Conservation (phyloP, 2,888 invertebrate species). For the Lochmaea crataegi region DNA sequence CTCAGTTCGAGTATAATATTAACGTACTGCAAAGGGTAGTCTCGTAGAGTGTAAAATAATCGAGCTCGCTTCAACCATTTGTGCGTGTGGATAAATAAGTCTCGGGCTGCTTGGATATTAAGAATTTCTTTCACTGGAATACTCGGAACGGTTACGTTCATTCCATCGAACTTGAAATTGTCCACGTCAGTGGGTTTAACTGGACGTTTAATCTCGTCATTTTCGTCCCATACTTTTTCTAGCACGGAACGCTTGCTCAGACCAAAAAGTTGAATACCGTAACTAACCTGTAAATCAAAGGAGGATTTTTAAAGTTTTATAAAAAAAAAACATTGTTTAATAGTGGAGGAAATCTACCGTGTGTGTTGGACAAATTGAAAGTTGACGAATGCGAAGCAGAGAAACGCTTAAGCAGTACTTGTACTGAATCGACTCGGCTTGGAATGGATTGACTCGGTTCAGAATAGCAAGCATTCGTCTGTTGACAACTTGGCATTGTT, state of each 20-base stretch:
- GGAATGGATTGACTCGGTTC: too few relatives aligned
- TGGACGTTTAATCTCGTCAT: slow-evolving; percentile 21
- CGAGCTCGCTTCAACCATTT: slow-evolving; percentile 72
- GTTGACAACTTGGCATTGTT: too few relatives aligned
- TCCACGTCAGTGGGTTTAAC: slow-evolving; percentile 6
- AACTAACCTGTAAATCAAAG: slow-evolving; percentile 61
- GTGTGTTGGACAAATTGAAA: too few relatives aligned
- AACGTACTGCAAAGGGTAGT: slow-evolving; percentile 71
- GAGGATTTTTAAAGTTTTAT: not conserved
- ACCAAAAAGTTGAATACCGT: slow-evolving; percentile 70
- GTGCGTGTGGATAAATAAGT: slow-evolving; percentile 69
- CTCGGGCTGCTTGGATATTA: slow-evolving; percentile 67
- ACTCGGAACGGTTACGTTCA: slow-evolving; percentile 49
- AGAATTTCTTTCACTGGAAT: slow-evolving; percentile 58
- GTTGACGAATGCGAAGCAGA: too few relatives aligned
- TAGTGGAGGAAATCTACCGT: too few relatives aligned
- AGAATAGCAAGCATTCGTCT: too few relatives aligned
- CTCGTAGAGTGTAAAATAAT: slow-evolving; percentile 70
- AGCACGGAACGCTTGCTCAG: slow-evolving; percentile 67
- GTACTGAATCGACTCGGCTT: too few relatives aligned
- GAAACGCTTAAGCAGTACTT: too few relatives aligned
- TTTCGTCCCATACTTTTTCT: slow-evolving; percentile 51
- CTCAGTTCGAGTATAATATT: slow-evolving; percentile 72
- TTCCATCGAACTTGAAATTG: slow-evolving; percentile 47
- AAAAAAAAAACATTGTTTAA: too few relatives aligned